Conservation (phyloP, 2,888 invertebrate genomes). For the Parnassius smintheus region DNA sequence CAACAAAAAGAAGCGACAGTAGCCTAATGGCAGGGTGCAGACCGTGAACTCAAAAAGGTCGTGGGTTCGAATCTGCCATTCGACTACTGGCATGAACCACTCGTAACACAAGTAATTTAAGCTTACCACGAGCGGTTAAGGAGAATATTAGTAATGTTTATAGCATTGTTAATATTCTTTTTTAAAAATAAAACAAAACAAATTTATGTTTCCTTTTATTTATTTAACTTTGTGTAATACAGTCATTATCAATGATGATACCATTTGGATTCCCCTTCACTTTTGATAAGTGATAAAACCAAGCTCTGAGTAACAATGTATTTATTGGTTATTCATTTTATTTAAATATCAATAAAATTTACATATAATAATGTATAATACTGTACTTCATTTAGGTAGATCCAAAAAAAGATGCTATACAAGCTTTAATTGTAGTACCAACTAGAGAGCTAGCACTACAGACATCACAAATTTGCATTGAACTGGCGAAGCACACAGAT, state of each 20-base stretch:
- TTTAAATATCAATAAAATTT: conserved; percentile 17
- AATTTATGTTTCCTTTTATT: no score
- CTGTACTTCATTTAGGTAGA: conserved; percentile 79
- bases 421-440: conserved; percentile 98
- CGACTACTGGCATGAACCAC: no score
- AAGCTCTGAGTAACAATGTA: conserved; percentile 39
- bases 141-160: no score
- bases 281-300: conserved; percentile 71
- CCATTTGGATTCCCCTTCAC: conserved; percentile 78
- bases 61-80: no score
- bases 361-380: conserved; percentile 1
- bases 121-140: no score
- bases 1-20: no score
- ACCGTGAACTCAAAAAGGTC: no score
- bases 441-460: conserved; percentile 99
- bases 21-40: no score
- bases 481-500: conserved; percentile 98
- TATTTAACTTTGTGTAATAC: no score
- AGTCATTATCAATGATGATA: conserved; percentile 57
- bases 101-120: no score
- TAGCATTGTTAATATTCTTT: no score
- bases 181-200: no score
- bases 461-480: conserved; percentile 99
- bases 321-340: not conserved
- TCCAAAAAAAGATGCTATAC: conserved; percentile 94